A percentile compares a stretch with the other conserved stretches of the same genome.
These are phyloP conservation scores for Thymelicus lineola DNA, from an alignment of 2,888 invertebrate species.

Conservation along the genomic window DNA sequence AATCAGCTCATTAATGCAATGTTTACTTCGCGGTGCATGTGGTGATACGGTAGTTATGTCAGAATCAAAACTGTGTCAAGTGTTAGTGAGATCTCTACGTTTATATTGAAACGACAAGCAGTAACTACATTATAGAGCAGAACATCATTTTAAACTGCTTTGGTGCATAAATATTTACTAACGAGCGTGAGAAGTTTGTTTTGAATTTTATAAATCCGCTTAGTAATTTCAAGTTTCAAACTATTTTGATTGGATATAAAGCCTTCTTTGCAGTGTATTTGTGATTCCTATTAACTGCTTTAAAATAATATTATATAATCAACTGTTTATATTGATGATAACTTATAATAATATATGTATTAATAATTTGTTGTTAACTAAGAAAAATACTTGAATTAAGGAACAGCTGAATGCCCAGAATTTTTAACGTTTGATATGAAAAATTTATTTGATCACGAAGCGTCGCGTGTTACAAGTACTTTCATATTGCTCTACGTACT, in stretches of 20 bases:
- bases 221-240: neutral
- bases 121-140: constrained; percentile 1
- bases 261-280: neutral
- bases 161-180: constrained; percentile 30
- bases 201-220: constrained; percentile 27
- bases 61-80: constrained; percentile 29
- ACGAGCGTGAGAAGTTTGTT: constrained; percentile 20
- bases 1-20: constrained; percentile 24
- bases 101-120: constrained; percentile 27
- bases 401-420: neutral
- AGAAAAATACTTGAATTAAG: too few species aligned
- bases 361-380: too few species aligned
- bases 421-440: neutral
- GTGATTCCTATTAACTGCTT: too few species aligned
- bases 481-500: constrained; percentile 20
- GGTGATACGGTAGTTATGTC: constrained; percentile 25
- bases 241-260: neutral
- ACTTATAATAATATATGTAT: too few species aligned
- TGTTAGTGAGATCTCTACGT: constrained; percentile 28
- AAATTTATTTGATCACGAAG: constrained; percentile 31
- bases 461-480: constrained; percentile 28
- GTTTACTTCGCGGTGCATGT: constrained; percentile 28
- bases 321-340: too few species aligned
- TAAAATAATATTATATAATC: too few species aligned
- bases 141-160: constrained; percentile 26